phyloP scores from a whole-genome alignment of 2,797 vertebrate species.

The Sebastes vulpes region DNA sequence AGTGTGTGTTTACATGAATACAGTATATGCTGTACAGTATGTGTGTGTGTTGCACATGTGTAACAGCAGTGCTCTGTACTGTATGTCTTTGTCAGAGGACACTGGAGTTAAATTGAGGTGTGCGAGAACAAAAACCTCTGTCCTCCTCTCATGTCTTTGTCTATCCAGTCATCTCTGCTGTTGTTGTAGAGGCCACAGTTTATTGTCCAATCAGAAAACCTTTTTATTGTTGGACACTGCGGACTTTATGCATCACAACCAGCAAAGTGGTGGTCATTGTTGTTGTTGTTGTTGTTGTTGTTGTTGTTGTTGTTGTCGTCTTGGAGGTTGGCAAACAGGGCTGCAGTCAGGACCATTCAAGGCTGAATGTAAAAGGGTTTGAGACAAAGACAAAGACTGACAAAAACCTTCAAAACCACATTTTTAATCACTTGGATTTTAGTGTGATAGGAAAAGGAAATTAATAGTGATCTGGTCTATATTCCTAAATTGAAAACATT shows the following conservation, averaged over 20 bases:
- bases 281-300: too few species aligned
- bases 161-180: not conserved
- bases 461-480: fast-evolving
- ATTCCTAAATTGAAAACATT: not conserved
- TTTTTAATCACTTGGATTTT: not conserved
- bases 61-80: not conserved
- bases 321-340: not conserved
- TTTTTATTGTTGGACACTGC: not conserved
- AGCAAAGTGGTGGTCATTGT: not conserved
- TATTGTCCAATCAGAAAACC: not conserved
- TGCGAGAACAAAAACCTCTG: not conserved
- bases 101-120: not conserved
- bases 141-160: not conserved
- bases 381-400: not conserved
- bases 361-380: not conserved
- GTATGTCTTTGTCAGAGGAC: constrained; percentile 9
- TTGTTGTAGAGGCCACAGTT: not conserved
- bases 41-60: not conserved
- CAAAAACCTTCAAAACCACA: not conserved
- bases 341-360: not conserved
- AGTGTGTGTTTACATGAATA: not conserved
- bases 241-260: not conserved
- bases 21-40: not conserved
- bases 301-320: not conserved
- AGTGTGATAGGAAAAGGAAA: not conserved